A percentile compares a stretch with the other conserved stretches of the same genome.
These are phyloP conservation scores for Suillia variegata DNA, from an alignment of 2,888 invertebrate genomes.

Conservation along the genomic window DNA sequence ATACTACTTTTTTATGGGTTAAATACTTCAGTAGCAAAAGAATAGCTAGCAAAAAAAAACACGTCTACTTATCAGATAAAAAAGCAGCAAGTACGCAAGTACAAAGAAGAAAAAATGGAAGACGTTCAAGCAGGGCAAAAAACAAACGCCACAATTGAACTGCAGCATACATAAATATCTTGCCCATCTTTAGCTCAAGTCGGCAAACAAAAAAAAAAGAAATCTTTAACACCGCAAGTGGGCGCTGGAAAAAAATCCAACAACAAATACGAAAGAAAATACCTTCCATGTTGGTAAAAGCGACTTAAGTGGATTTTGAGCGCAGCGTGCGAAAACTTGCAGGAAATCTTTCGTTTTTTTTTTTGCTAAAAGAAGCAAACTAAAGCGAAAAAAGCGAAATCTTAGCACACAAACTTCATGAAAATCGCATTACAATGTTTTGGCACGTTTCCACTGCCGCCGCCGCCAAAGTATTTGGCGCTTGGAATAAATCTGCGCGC, in stretches of 20 bases:
- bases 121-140: neutral
- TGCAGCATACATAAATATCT: constrained; percentile 1
- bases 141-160: constrained; percentile 11
- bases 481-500: constrained; percentile 21
- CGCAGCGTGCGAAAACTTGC: constrained; percentile 1
- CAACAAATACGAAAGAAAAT: neutral
- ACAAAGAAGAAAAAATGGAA: constrained; percentile 6
- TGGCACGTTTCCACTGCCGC: constrained; percentile 26
- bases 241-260: constrained; percentile 1
- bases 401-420: constrained; percentile 19
- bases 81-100: constrained; percentile 17
- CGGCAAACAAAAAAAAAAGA: neutral
- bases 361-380: too few relatives aligned
- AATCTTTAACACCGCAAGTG: too few relatives aligned
- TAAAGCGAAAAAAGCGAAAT: neutral
- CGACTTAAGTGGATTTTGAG: constrained; percentile 23
- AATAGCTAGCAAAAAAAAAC: constrained; percentile 4
- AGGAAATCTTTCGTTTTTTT: too few relatives aligned
- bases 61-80: too few relatives aligned
- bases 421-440: constrained; percentile 28
- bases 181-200: neutral
- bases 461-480: constrained; percentile 22
- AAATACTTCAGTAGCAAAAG: constrained; percentile 16
- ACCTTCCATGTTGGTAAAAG: neutral
- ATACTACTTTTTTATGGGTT: constrained; percentile 20